These are phyloP conservation scores for Limosa lapponica DNA, from an alignment of 2,797 vertebrate genomes.

Conservation along the genomic window DNA sequence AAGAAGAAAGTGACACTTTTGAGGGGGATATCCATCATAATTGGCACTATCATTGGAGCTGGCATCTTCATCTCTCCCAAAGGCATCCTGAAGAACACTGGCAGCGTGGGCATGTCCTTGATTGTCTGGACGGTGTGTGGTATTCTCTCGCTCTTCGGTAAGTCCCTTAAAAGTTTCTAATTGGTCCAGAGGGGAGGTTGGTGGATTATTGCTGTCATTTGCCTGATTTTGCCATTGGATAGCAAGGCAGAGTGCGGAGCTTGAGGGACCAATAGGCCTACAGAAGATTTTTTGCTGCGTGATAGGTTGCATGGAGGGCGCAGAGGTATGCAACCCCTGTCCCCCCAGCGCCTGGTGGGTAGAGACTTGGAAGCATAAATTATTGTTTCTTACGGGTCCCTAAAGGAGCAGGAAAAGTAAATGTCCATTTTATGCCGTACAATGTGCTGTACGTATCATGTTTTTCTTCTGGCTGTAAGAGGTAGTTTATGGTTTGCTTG, in stretches of 20 bases:
- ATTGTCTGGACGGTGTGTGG: conserved; percentile 90
- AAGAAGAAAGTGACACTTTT: conserved; percentile 94
- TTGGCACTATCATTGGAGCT: conserved; percentile 94
- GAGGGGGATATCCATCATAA: conserved; percentile 92
- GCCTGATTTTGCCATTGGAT: conserved; percentile 40
- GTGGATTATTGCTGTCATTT: neutral
- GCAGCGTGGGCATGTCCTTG: conserved; percentile 94
- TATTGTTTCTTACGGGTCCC: neutral
- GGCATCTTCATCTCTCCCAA: conserved; percentile 98
- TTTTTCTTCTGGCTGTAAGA: neutral
- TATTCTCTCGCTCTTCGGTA: conserved; percentile 93
- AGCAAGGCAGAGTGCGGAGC: neutral
- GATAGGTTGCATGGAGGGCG: neutral
- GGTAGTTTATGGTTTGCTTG: neutral
- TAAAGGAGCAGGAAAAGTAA: neutral
- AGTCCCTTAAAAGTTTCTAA: conserved; percentile 75
- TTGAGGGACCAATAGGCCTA: conserved; percentile 29
- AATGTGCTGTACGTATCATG: neutral
- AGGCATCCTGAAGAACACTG: conserved; percentile 91
- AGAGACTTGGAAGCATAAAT: neutral
- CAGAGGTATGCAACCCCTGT: neutral
- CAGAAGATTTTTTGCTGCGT: neutral
- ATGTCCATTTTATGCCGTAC: accelerated
- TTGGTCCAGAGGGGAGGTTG: neutral
- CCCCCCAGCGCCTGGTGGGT: accelerated